These are phyloP conservation scores for Syrrhaptes paradoxus DNA, from an alignment of 2,113 vertebrate species.

Conservation along the genomic window DNA sequence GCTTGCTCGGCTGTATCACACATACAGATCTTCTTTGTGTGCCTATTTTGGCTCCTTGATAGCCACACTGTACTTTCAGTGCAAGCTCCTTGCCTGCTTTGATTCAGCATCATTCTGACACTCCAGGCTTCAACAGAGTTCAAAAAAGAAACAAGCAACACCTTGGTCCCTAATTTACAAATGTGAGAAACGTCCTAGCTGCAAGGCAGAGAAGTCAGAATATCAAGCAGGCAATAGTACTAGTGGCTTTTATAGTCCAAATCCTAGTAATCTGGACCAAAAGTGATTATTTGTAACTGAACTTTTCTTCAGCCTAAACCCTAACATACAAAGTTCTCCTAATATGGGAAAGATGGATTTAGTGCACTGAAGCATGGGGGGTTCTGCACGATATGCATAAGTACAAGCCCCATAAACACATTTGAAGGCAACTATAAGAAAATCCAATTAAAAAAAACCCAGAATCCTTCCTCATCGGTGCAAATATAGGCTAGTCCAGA, in stretches of 20 bases:
- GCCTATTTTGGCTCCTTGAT: neutral
- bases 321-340: neutral
- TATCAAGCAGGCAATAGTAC: neutral
- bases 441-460: neutral
- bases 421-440: neutral
- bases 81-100: neutral
- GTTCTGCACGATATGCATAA: neutral
- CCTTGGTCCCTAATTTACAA: neutral
- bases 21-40: neutral
- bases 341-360: neutral
- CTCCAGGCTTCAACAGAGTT: neutral
- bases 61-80: neutral
- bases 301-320: neutral
- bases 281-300: neutral
- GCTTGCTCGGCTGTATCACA: neutral
- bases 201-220: neutral
- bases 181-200: neutral
- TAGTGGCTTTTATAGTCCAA: neutral
- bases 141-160: neutral
- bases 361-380: too few species aligned
- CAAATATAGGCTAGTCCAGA: neutral
- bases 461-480: neutral
- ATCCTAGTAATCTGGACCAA: neutral
- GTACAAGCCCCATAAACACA: neutral
- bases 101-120: neutral